Evolutionary conservation across 2,888 invertebrate species (phyloP).

Genomic region (Mythimna impura): DNA sequence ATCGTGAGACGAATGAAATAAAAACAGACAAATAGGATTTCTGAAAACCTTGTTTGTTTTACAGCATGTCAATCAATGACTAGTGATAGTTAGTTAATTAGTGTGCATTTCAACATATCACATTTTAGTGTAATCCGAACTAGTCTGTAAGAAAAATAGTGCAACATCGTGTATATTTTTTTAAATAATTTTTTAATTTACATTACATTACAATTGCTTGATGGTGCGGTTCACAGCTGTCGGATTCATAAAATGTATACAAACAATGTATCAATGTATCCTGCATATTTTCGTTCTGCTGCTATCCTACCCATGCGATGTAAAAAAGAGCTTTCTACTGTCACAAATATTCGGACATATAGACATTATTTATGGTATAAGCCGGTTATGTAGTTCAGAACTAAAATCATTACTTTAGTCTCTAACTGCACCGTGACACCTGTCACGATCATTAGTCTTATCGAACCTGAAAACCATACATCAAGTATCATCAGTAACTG

Average conservation of each 20-base stretch:
- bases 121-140: conserved; percentile 7
- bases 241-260: too few relatives aligned
- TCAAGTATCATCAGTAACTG: conserved; percentile 67
- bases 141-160: not conserved
- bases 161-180: not conserved
- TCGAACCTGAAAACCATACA: conserved; percentile 66
- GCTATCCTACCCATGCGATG: too few relatives aligned
- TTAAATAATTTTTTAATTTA: not conserved
- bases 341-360: not conserved
- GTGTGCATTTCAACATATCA: conserved; percentile 10
- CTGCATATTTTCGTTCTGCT: too few relatives aligned
- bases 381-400: not conserved
- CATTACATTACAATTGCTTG: not conserved
- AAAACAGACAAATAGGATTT: conserved; percentile 1
- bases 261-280: too few relatives aligned
- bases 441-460: conserved; percentile 47
- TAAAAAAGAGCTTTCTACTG: too few relatives aligned
- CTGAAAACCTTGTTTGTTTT: conserved; percentile 11
- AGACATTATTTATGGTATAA: not conserved
- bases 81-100: conserved; percentile 20
- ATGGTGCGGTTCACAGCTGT: too few relatives aligned
- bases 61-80: conserved; percentile 40
- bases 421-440: conserved; percentile 20
- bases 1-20: not conserved
- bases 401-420: conserved; percentile 7